Evolutionary conservation across 2,113 vertebrate species (phyloP).

Genomic region (Coracopsis vasa): DNA sequence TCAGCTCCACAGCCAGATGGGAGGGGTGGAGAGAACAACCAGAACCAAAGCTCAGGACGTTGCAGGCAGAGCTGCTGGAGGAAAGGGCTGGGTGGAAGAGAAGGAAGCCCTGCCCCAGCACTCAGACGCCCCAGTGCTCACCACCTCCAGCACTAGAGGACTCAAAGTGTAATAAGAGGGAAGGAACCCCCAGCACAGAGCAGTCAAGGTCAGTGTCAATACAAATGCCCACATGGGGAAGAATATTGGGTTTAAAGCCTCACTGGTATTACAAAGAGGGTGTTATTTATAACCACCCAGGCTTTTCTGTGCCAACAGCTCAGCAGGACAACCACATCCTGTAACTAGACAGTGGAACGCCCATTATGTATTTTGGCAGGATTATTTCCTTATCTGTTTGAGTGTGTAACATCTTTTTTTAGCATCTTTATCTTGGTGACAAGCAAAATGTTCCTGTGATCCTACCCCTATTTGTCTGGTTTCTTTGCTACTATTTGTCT

Average conservation of each 20-base stretch:
- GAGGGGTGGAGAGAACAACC: not conserved
- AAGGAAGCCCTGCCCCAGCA: not conserved
- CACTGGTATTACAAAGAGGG: not conserved
- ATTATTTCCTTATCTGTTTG: slow-evolving; percentile 16
- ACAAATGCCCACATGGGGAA: not conserved
- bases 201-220: not conserved
- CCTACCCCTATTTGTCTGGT: not conserved
- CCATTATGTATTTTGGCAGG: slow-evolving; percentile 13
- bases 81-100: not conserved
- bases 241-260: not conserved
- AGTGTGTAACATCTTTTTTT: not conserved
- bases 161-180: not conserved
- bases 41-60: not conserved
- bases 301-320: not conserved
- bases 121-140: not conserved
- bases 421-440: not conserved
- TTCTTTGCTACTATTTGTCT: not conserved
- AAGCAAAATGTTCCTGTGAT: not conserved
- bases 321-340: slow-evolving; percentile 28
- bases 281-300: slow-evolving; percentile 3
- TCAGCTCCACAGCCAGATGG: not conserved
- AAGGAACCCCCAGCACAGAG: not conserved
- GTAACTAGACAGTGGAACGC: not conserved
- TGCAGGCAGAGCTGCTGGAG: not conserved
- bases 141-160: not conserved